Evolutionary conservation across 2,797 vertebrate genomes (phyloP), one percentile per base, ranked within the genome.

Genomic region (Tapirus indicus): DNA sequence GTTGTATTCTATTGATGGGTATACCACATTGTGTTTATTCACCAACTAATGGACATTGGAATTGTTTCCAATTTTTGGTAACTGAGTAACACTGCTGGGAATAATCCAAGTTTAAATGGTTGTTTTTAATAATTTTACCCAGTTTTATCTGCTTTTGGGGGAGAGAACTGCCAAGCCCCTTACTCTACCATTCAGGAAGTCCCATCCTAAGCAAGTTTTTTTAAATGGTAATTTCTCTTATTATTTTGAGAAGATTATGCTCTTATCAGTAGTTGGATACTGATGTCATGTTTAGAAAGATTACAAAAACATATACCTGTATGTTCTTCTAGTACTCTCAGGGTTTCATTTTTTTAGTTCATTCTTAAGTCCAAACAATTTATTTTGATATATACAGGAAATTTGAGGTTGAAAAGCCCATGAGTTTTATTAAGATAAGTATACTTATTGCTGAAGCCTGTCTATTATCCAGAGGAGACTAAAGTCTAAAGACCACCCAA

Each of bases 321-420:
- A 94, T 92, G 17, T 66, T 94, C 44, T 95, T 71, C 54, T 72
- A 71, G 35, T 78, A 83, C 4, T 79, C 72, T 78, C 44, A 58
- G 9, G 21, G 35, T 79, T 80, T 89, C 29, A 60, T 18, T 95
- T 18, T 95, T 58, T 78, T 41, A 96, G 72, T 58, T 56, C 41
- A 82, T 54, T 91, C 49, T 68, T 92, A 86, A 82, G 9, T 52
- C 44, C 44, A 72, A 91, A 77, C 13, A 44, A 75, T 75, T 88
- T 75, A 60, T 88, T 74, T 66, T 82, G 29, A 38, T 16, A 62
- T 49, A 56, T 77, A n/a, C 32, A 87, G 64, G 52, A 88, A 77
- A 75, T 68, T 20, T 78, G 29, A 83, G 56, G n/a, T 58, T 75
- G 25, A 95, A 72, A 83, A 91, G 13, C 27, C 29, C 72, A 91